Evolutionary conservation across 2,113 vertebrate species (phyloP), one percentile per base, ranked within the genome.

Genomic region (Meriones unguiculatus): DNA sequence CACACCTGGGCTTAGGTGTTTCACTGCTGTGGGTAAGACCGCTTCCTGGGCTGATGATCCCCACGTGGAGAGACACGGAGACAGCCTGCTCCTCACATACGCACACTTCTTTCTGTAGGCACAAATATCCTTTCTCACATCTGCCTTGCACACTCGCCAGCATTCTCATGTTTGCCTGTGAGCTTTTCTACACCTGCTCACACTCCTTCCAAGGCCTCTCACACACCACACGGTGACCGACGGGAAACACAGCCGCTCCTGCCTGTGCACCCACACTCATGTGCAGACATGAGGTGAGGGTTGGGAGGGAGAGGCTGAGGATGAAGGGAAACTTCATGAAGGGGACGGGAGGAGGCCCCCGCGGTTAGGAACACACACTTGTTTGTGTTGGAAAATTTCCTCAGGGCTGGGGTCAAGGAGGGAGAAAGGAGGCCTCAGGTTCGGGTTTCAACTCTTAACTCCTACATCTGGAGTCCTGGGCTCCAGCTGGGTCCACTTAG

Each of bases 301-400:
- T 15, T 57, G 62, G n/a, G 20, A 2, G 25, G 30, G 24, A 38
- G 17, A 14, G 6, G 13, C 65, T n/a, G 24, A 64, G 38, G 76
- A 73, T 72, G 80, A 76, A 93, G 93, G 93, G 90, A 97, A 86
- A 91, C 89, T 57, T 35, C 14, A 1, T 80, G 57, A 14, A 1
- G 38, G 73, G 50, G 50, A 18, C 64, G 28, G 15, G 25, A 50
- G 30, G 57, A 64, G n/a, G 15, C 2, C 15, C 70, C 35, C 12
- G 2, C 52, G 50, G 59, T 52, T 78, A 91, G 73, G 94, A 94
- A 95, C 85, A 50, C 88, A 90, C 57, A 87, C 80, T 97, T 98
- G 96, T 97, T 97, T 95, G 96, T 92, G 72, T 89, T 95, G 97
- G 97, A 96, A 98, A 98, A 90, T 97, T 97, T 96, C 97, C 88